These are phyloP conservation scores for Bilobella aurantiaca DNA, from an alignment of 1,140 invertebrate genomes.

Conservation along the genomic window DNA sequence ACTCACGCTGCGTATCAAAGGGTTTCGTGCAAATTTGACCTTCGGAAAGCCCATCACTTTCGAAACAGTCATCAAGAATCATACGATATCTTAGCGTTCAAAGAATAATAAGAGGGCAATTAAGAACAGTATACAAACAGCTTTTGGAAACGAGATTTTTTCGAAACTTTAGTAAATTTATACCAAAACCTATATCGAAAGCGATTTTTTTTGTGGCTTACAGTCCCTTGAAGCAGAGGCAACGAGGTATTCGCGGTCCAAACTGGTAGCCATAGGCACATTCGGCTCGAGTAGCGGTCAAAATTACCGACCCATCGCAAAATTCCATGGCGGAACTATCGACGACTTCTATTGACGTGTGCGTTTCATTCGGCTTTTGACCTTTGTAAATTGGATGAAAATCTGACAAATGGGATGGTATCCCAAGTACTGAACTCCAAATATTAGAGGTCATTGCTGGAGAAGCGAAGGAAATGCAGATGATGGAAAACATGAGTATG, in stretches of 20 bases:
- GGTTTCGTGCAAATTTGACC: not conserved
- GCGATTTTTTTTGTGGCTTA: not conserved
- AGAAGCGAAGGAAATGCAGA: too few species aligned
- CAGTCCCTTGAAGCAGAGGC: not conserved
- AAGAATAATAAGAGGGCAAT: not conserved
- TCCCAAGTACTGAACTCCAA: too few species aligned
- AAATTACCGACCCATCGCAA: not conserved
- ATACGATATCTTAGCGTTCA: not conserved
- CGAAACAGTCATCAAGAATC: not conserved
- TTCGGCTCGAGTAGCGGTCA: not conserved
- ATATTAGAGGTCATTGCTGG: too few species aligned
- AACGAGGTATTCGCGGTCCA: not conserved
- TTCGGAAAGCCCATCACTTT: not conserved
- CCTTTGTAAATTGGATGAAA: not conserved
- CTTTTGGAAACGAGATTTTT: too few species aligned
- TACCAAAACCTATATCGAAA: not conserved
- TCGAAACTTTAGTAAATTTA: not conserved
- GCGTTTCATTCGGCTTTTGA: not conserved
- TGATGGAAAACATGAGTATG: not conserved
- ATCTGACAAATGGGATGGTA: too few species aligned
- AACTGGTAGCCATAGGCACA: not conserved
- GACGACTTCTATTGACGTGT: not conserved
- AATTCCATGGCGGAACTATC: not conserved
- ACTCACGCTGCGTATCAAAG: not conserved
- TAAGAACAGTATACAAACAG: not conserved